Evolutionary conservation across 2,888 invertebrate species (phyloP).

Genomic region (Conus canariensis): DNA sequence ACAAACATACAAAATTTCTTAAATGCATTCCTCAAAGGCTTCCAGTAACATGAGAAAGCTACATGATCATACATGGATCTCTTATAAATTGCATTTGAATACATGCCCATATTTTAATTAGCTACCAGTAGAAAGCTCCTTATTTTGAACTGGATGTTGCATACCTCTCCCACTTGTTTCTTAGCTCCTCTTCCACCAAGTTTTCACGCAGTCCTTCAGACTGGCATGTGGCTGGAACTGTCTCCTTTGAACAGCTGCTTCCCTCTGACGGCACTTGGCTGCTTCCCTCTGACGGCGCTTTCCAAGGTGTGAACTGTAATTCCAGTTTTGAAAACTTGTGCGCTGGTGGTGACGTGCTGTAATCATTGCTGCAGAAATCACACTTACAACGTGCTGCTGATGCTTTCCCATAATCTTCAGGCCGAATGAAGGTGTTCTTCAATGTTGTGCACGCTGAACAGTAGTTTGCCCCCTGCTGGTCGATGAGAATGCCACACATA

Average conservation of each 20-base stretch:
- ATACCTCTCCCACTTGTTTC: slow-evolving; percentile 53
- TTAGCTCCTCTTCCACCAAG: slow-evolving; percentile 48
- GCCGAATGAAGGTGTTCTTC: not conserved
- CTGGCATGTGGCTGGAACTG: not conserved
- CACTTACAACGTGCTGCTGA: not conserved
- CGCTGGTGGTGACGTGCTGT: not conserved
- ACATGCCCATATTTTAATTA: too few relatives aligned
- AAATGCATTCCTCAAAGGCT: too few relatives aligned
- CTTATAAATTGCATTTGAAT: too few relatives aligned
- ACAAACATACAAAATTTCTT: not conserved
- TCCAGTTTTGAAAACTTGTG: not conserved
- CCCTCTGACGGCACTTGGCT: not conserved
- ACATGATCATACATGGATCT: too few relatives aligned
- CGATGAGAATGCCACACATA: slow-evolving; percentile 43
- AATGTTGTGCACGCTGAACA: not conserved
- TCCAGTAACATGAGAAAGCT: too few relatives aligned
- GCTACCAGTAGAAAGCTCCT: too few relatives aligned
- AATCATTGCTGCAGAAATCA: slow-evolving; percentile 15
- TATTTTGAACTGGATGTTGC: not conserved
- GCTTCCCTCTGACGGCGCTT: not conserved
- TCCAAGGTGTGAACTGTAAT: not conserved
- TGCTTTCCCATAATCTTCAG: not conserved
- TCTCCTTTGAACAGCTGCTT: not conserved
- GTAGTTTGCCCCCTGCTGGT: not conserved
- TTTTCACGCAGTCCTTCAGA: not conserved